These are phyloP conservation scores for Fragum fragum DNA, from an alignment of 2,888 invertebrate genomes.

Conservation along the genomic window DNA sequence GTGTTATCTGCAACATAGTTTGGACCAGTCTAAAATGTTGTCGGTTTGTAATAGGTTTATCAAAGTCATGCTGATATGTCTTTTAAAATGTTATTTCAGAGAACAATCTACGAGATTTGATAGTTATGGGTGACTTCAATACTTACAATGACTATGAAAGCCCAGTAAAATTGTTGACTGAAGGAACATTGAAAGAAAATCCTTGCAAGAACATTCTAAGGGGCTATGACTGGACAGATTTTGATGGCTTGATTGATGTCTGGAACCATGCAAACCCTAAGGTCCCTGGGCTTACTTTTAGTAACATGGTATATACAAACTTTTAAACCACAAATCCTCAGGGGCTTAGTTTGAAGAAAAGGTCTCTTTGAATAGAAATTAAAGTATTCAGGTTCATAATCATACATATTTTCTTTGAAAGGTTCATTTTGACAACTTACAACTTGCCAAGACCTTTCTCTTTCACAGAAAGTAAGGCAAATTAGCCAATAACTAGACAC, in stretches of 20 bases:
- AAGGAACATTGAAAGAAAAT: slow-evolving; percentile 27
- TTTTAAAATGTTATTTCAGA: slow-evolving; percentile 61
- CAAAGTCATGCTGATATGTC: too few species aligned
- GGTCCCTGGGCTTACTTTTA: slow-evolving; percentile 78
- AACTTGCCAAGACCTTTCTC: too few species aligned
- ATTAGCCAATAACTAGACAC: too few species aligned
- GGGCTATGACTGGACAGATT: neutral
- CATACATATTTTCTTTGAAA: too few species aligned
- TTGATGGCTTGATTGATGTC: slow-evolving; percentile 55
- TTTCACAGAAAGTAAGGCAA: too few species aligned
- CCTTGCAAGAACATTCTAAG: slow-evolving; percentile 29
- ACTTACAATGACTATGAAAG: slow-evolving; percentile 78
- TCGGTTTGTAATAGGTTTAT: too few species aligned
- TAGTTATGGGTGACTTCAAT: slow-evolving; percentile 83
- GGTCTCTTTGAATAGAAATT: neutral
- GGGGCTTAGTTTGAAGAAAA: neutral
- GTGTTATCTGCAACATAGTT: too few species aligned
- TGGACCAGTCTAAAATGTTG: too few species aligned
- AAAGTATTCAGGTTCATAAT: too few species aligned
- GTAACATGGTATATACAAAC: slow-evolving; percentile 80
- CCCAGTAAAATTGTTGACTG: slow-evolving; percentile 74
- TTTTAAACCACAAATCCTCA: too few species aligned
- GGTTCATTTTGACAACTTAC: too few species aligned
- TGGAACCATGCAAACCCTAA: slow-evolving; percentile 50
- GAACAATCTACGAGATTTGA: slow-evolving; percentile 68